A percentile compares a stretch with the other conserved stretches of the same genome.
Evolutionary conservation across 2,797 vertebrate genomes (phyloP).

Genomic region (Clarias laeviceps): DNA sequence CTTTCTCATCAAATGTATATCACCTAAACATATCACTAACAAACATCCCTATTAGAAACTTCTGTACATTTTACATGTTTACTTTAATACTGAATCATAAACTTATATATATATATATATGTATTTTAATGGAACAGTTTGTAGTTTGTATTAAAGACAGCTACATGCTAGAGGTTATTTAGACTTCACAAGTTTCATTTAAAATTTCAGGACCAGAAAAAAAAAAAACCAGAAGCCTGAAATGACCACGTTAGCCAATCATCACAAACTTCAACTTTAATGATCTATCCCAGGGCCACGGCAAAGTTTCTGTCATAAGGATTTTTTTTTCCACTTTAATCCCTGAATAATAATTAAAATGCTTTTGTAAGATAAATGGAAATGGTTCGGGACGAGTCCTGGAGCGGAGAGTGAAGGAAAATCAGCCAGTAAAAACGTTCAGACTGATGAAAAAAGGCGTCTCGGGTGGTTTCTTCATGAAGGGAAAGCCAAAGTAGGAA

Average conservation of each 20-base stretch:
- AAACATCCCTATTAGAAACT: neutral
- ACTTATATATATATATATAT: too few species aligned
- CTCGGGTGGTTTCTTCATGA: neutral
- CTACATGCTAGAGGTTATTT: neutral
- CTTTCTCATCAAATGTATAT: neutral
- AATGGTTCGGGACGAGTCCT: too few species aligned
- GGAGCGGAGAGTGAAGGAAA: neutral
- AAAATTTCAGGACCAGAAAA: neutral
- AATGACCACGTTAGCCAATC: neutral
- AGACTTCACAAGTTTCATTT: neutral
- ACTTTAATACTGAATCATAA: neutral
- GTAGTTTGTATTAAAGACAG: neutral
- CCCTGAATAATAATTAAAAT: neutral
- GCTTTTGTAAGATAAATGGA: neutral
- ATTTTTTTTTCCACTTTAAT: neutral
- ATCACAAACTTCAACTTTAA: too few species aligned
- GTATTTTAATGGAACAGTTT: neutral
- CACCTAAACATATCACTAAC: neutral
- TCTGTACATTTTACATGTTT: neutral
- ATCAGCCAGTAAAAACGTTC: slow-evolving; percentile 1
- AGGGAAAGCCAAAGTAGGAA: neutral
- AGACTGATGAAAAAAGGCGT: neutral
- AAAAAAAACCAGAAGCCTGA: neutral
- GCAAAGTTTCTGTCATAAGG: neutral
- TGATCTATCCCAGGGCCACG: neutral